Evolutionary conservation across 2,888 invertebrate genomes (phyloP), one percentile per base, ranked within the genome.

Genomic region (Noctuana brunneofusca): DNA sequence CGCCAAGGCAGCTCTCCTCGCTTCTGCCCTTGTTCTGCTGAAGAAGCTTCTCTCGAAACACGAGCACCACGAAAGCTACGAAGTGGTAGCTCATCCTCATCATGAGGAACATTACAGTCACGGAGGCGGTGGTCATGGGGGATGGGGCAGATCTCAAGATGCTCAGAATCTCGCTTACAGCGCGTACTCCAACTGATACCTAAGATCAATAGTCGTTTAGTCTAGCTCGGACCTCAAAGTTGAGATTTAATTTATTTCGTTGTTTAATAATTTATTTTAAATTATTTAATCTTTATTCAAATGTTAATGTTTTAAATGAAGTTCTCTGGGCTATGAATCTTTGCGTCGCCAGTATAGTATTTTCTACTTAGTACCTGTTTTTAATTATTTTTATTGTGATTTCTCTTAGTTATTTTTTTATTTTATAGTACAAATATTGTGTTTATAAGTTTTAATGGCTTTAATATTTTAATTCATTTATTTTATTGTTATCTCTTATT

Each of bases 1-100:
- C 71, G 96, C 96, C 74, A 97, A 97, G 92, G 94, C 97, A 66
- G 96, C 97, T 3, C 92, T 97, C 20, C 91, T 96, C 60, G 93
- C 97, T 68, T 94, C 96, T 57, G 94, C 93, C 64, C 92, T 96
- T 65, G 93, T 97, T 65, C 87, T 91, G 1, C 80, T 92, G 67
- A 92, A 92, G 86, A 97, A 97, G 78, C 92, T 97, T 3, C 86
- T 96, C 52, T 93, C 94, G 53, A 95, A 96, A 80, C 92, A 94
- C 65, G 94, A 92, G 9, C 84, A 92, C 65, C 92, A 93, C 65
- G 94, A 95, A 73, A 95, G 95, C 76, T 96, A 96, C 79, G 97
- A 96, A 75, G 95, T 96, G 0, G 94, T 95, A 2, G 93, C 94
- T 22, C 94, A 95, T 77, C 94, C 94, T 56, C 94, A 94, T 71